Evolutionary conservation across 2,113 vertebrate species (phyloP).

Genomic region (Rhombomys opimus): DNA sequence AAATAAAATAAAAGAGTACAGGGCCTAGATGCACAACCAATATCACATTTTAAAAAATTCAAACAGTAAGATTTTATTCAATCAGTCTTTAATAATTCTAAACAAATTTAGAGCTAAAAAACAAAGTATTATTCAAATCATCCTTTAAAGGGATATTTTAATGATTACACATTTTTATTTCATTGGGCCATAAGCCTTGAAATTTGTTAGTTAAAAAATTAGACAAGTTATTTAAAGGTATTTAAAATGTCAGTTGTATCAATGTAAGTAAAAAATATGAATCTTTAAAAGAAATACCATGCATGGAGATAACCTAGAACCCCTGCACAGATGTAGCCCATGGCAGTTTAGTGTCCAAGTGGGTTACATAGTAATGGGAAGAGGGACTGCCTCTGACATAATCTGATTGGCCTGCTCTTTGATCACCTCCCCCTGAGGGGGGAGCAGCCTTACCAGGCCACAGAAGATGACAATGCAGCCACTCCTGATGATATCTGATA

Average conservation of each 20-base stretch:
- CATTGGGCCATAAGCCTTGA: neutral
- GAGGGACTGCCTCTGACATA: too few relatives aligned
- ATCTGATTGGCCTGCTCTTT: too few relatives aligned
- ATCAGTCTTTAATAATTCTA: neutral
- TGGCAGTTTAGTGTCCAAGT: too few relatives aligned
- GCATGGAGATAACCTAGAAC: too few relatives aligned
- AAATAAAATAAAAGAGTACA: neutral
- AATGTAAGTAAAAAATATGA: neutral
- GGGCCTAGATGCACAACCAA: neutral
- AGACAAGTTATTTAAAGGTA: neutral
- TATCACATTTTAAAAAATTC: neutral
- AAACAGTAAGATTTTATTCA: slow-evolving; percentile 8
- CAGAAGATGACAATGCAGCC: too few relatives aligned
- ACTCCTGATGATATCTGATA: too few relatives aligned
- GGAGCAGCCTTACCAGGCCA: too few relatives aligned
- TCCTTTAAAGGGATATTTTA: neutral
- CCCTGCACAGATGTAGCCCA: too few relatives aligned
- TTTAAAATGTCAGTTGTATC: neutral
- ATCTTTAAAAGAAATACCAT: neutral
- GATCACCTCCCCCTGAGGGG: too few relatives aligned
- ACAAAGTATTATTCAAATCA: slow-evolving; percentile 26
- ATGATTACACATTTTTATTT: neutral
- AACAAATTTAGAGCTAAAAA: neutral
- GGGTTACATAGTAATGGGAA: too few relatives aligned
- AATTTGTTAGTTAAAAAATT: slow-evolving; percentile 29